A percentile compares a stretch with the other conserved stretches of the same genome.
phyloP scores from a whole-genome alignment of 2,888 invertebrate species.

The Cerastis leucographa region DNA sequence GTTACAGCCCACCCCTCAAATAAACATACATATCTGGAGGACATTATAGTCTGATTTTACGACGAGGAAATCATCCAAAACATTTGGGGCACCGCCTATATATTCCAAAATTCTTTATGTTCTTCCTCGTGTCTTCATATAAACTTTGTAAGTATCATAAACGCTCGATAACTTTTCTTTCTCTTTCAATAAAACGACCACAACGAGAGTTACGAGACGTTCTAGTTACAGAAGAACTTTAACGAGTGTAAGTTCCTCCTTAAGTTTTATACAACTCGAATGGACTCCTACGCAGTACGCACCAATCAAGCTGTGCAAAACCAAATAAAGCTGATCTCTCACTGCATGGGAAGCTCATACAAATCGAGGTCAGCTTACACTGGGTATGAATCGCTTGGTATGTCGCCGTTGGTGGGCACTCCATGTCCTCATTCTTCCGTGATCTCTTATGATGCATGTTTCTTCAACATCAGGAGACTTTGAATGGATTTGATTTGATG shows the following conservation, averaged over 20 bases:
- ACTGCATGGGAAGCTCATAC: too few species aligned
- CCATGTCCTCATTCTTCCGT: slow-evolving; percentile 40
- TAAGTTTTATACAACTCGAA: slow-evolving; percentile 14
- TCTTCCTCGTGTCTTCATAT: slow-evolving; percentile 8
- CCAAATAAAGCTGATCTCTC: too few species aligned
- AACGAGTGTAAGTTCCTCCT: slow-evolving; percentile 11
- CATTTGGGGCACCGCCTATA: not conserved
- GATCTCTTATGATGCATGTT: slow-evolving; percentile 17
- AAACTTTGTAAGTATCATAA: slow-evolving; percentile 31
- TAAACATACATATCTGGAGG: not conserved
- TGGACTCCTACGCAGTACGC: too few species aligned
- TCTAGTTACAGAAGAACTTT: slow-evolving; percentile 24
- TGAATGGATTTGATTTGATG: too few species aligned
- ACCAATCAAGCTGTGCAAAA: too few species aligned
- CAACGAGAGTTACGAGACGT: slow-evolving; percentile 5
- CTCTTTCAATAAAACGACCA: slow-evolving; percentile 26
- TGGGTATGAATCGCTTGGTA: too few species aligned
- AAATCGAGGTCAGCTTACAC: too few species aligned
- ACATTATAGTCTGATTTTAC: not conserved
- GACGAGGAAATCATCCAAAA: not conserved
- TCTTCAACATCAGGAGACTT: not conserved
- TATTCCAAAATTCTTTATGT: slow-evolving; percentile 13
- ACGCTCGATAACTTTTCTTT: slow-evolving; percentile 24
- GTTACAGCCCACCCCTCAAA: not conserved
- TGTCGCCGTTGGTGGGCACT: slow-evolving; percentile 10